phyloP scores from a whole-genome alignment of 35 echinoderm and acorn worm species.

The Stichopus chloronotus region DNA sequence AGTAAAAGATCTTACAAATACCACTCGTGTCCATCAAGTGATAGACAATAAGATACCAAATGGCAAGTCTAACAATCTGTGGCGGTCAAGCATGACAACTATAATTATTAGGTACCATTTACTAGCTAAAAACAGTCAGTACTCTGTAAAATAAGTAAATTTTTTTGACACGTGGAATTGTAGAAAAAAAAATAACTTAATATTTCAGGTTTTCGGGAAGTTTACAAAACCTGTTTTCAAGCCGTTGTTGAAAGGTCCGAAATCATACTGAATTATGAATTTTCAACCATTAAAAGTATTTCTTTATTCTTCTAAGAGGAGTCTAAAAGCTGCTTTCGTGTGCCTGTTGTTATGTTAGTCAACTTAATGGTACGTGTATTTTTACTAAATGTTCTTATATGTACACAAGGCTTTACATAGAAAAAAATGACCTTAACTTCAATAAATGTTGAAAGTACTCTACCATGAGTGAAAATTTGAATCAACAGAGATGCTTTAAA shows the following conservation, averaged over 20 bases:
- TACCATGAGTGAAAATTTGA: background rate
- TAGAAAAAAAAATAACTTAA: background rate
- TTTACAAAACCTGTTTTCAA: background rate
- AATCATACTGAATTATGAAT: background rate
- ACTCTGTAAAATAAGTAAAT: background rate
- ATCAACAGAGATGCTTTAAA: background rate
- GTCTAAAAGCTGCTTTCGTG: background rate
- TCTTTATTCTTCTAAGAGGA: background rate
- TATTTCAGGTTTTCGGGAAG: background rate
- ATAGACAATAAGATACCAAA: background rate
- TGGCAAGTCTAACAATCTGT: constrained; percentile 2
- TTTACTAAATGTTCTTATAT: no score
- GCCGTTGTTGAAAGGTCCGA: background rate
- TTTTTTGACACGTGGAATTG: background rate
- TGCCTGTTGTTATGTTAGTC: background rate
- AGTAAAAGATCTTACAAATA: background rate
- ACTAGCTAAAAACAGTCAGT: constrained; percentile 7
- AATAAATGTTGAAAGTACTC: background rate
- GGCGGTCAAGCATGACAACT: background rate
- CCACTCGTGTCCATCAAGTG: background rate
- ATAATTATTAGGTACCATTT: background rate
- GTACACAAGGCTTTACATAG: no score
- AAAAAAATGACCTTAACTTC: background rate
- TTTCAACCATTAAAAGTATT: background rate
- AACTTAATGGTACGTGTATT: background rate